These are phyloP conservation scores for Drosophila parthenogenetica DNA, from an alignment of 2,888 invertebrate species.

Conservation along the genomic window DNA sequence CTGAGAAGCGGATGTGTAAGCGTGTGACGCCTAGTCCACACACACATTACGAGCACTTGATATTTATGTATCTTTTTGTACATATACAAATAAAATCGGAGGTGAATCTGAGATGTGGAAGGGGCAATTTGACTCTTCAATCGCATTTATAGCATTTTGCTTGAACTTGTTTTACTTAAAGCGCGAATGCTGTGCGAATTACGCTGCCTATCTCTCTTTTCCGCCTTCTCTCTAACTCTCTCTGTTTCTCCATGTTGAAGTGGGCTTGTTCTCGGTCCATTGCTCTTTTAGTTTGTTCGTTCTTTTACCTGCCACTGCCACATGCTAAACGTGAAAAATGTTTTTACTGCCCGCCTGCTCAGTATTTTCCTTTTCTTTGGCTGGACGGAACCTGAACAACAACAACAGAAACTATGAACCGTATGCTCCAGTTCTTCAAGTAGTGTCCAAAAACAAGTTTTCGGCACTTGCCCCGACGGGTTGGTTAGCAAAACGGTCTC, in stretches of 20 bases:
- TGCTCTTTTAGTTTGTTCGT: constrained; percentile 26
- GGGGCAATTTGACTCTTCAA: neutral
- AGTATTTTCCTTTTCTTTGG: constrained; percentile 46
- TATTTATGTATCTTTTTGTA: constrained; percentile 6
- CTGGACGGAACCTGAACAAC: constrained; percentile 20
- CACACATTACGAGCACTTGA: neutral
- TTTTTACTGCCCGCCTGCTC: constrained; percentile 19
- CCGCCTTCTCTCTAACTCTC: neutral
- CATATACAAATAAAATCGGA: constrained; percentile 2
- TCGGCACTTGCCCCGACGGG: constrained; percentile 65
- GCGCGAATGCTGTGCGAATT: constrained; percentile 31
- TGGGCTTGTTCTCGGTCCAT: constrained; percentile 26
- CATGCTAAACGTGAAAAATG: constrained; percentile 47
- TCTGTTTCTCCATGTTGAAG: constrained; percentile 10
- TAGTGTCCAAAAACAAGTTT: constrained; percentile 69
- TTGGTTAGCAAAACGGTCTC: constrained; percentile 10
- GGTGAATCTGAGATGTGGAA: neutral
- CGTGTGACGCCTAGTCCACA: constrained; percentile 28
- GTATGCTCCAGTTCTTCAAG: constrained; percentile 72
- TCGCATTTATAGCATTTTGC: constrained; percentile 4
- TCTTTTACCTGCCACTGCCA: constrained; percentile 34
- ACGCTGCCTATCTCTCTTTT: neutral
- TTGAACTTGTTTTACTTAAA: constrained; percentile 37
- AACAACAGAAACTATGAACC: constrained; percentile 6
- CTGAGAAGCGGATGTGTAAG: constrained; percentile 52